Evolutionary conservation across 2,113 vertebrate genomes (phyloP).

Genomic region (Malurus alboscapulatus): DNA sequence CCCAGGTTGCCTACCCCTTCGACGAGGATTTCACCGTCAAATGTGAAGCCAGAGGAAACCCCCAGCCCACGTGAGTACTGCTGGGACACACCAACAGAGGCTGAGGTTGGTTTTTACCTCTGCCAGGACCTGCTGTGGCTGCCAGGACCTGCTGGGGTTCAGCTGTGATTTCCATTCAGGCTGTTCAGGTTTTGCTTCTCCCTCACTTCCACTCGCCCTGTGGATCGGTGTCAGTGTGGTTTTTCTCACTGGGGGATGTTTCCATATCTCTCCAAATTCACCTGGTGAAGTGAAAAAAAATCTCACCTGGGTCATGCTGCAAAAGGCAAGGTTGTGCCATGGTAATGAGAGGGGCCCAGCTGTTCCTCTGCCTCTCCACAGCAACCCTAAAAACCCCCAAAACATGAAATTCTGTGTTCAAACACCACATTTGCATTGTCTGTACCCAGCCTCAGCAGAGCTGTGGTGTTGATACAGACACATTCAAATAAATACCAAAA

Average conservation of each 20-base stretch:
- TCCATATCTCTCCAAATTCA: not conserved
- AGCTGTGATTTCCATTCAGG: not conserved
- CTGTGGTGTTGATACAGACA: not conserved
- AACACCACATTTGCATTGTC: not conserved
- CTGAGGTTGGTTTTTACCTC: not conserved
- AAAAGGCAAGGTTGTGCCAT: not conserved
- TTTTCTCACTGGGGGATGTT: not conserved
- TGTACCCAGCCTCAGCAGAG: not conserved
- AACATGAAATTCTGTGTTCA: not conserved
- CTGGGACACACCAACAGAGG: not conserved
- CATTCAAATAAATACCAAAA: not conserved
- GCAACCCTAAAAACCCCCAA: not conserved
- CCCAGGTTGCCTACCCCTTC: conserved; percentile 89
- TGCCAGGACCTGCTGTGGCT: not conserved
- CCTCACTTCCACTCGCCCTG: not conserved
- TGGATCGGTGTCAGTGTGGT: rapidly evolving
- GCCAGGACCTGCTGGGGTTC: not conserved
- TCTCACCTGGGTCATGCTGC: not conserved
- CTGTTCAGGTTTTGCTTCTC: not conserved
- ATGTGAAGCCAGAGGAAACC: conserved; percentile 93
- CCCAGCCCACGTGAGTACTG: conserved; percentile 85
- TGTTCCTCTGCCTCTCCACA: not conserved
- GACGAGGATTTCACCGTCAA: conserved; percentile 89
- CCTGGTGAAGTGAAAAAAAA: not conserved
- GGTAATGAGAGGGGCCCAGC: not conserved